Base-by-base conservation (phyloP, 2,888 invertebrate species). In the Serripes groenlandicus region DNA sequence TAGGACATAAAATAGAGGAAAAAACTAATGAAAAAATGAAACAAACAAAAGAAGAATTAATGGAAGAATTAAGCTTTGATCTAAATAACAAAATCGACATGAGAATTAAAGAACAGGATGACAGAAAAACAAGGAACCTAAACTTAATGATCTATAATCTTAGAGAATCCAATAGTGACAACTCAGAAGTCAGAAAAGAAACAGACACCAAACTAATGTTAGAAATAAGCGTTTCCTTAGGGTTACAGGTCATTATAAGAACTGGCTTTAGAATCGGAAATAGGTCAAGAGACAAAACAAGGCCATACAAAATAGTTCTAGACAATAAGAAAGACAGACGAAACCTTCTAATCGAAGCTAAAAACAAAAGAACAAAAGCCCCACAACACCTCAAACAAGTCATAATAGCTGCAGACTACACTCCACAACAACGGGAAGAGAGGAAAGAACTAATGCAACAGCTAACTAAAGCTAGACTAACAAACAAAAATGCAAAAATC, bases 401-500 rank as follows among this genome's bases (percentile, higher is more conserved):
- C 23, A 15, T 58, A 26, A 23, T 58, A 28, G 5, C 58, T 9
- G 28, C 58, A 58, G 58, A 26, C 15, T 28, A 7, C 26, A 58
- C 58, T 26, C 9, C 9, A 26, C 23, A 2, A 21, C 58, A 58
- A 58, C 11, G 58, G 28, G 21, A 58, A n/a, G 58, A 58, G 28
- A n/a, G 58, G 15, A 58, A 58, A 58, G 2, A 2, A 58, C 26
- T 58, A 11, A 11, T 58, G 5, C 23, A 58, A 5, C 26, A 58
- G 28, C n/a, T 58, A 3, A 28, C 23, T 15, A 58, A 58, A 54
- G 54, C 54, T 23, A 54, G 54, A 54, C n/a, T n/a, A 54, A 11
- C n/a, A 21, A 54, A 54, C n/a, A 54, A 54, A 21, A 54, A 54
- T 54, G 54, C 54, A 54, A 54, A 54, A 54, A 54, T 54, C 9